Evolutionary conservation across 2,888 invertebrate genomes (phyloP).

Genomic region (Drosophila longiperda): DNA sequence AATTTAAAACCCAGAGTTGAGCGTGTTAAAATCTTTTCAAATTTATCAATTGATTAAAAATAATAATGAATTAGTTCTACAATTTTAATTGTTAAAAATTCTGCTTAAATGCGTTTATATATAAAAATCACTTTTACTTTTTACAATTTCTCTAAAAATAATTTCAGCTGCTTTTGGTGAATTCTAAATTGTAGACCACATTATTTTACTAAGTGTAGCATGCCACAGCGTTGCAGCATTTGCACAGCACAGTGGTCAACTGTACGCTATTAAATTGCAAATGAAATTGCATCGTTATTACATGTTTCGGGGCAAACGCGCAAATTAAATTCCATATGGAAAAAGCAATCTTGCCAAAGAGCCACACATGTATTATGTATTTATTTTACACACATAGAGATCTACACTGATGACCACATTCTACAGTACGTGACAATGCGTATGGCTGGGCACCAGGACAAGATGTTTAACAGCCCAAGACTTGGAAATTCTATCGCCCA

Average conservation of each 20-base stretch:
- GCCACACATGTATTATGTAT: conserved; percentile 53
- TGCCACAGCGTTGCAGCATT: conserved; percentile 14
- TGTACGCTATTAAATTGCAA: conserved; percentile 64
- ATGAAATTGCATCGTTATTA: conserved; percentile 83
- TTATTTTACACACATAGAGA: conserved; percentile 68
- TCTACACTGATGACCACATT: conserved; percentile 49
- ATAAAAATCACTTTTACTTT: too few species aligned
- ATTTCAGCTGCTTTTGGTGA: neutral
- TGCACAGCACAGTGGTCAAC: conserved; percentile 34
- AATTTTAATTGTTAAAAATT: neutral
- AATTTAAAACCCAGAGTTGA: neutral
- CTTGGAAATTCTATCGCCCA: conserved; percentile 59
- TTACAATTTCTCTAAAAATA: neutral
- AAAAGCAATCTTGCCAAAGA: conserved; percentile 79
- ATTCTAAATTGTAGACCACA: neutral
- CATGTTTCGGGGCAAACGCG: conserved; percentile 77
- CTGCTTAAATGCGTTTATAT: neutral
- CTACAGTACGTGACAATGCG: conserved; percentile 75
- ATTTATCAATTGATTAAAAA: neutral
- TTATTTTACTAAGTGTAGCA: conserved; percentile 15
- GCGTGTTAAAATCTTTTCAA: too few species aligned
- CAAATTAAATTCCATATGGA: conserved; percentile 84
- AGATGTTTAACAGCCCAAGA: conserved; percentile 76
- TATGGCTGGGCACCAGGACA: conserved; percentile 49
- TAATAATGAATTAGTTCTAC: neutral